Conservation (phyloP, 1,140 invertebrate genomes). For the Scaptomyza hsui region DNA sequence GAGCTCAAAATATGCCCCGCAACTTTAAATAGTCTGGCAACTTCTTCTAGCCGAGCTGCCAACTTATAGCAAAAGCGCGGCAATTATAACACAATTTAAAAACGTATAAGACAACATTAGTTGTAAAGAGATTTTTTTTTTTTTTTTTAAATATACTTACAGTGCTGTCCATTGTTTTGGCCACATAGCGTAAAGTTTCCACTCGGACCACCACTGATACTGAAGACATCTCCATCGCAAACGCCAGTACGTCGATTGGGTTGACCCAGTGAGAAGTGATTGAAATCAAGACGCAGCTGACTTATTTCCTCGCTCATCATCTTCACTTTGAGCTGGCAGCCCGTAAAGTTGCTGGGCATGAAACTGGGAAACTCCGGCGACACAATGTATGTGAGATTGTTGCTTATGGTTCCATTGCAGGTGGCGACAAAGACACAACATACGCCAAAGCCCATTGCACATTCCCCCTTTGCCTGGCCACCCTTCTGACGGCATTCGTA, state of each 20-base stretch:
- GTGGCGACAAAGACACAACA: slow-evolving; percentile 93
- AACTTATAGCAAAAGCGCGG: too few species aligned
- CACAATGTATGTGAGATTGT: slow-evolving; percentile 93
- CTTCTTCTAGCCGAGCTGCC: too few species aligned
- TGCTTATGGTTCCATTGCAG: slow-evolving; percentile 90
- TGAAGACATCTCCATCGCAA: slow-evolving; percentile 90
- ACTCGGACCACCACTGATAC: slow-evolving; percentile 86
- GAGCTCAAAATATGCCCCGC: too few species aligned
- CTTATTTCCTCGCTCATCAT: slow-evolving; percentile 90
- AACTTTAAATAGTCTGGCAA: too few species aligned
- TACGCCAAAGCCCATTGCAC: slow-evolving; percentile 93
- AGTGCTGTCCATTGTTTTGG: slow-evolving; percentile 92
- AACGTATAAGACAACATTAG: too few species aligned
- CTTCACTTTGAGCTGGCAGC: slow-evolving; percentile 88
- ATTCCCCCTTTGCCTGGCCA: slow-evolving; percentile 90
- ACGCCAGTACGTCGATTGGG: slow-evolving; percentile 91
- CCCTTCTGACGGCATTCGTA: slow-evolving; percentile 92
- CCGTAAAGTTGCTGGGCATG: slow-evolving; percentile 86
- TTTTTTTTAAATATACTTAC: slow-evolving; percentile 85
- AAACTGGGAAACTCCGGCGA: slow-evolving; percentile 92
- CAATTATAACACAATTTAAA: too few species aligned
- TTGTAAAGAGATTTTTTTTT: too few species aligned
- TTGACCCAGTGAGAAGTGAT: slow-evolving; percentile 92
- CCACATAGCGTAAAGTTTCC: slow-evolving; percentile 89
- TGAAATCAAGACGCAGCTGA: slow-evolving; percentile 91